Base-by-base conservation (phyloP, 2,797 vertebrate species). In the Halcyon smyrnensis region DNA sequence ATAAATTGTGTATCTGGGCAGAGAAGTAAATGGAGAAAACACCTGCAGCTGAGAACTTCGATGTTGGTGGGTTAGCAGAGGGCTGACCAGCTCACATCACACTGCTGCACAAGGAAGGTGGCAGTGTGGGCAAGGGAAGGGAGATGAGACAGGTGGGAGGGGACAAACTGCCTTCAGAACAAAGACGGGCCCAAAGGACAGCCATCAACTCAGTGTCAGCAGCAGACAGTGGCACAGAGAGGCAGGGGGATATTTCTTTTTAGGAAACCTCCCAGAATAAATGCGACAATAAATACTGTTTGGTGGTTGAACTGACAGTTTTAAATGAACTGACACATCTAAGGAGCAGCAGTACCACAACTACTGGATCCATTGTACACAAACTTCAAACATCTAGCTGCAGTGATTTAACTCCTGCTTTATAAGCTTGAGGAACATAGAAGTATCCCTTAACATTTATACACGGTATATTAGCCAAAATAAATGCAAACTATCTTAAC, bases 1-100 rank as follows among this genome's bases (percentile, higher is more conserved):
- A 76, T 7, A 34, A 37, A 32, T 63, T 90, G 32, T 48, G 68
- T 9, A 36, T 36, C 12, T 1, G 37, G 1, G 14, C 16, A 65
- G 19, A 76, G 34, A 76, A 90, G 46, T 17, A 78, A 71, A 30
- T 0, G 10, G 13, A 64, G 37, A 37, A 54, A 81, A 54, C 6
- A 37, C 2, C n/a, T 43, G 14, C 0, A 51, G 48, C 15, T 8
- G 25, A 34, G 32, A 62, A 27, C 13, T 5, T 5, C 0, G 2
- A 15, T 30, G 32, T 0, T 19, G 21, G 2, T 1, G 1, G 30
- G 59, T 21, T 8, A 45, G 46, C 37, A 70, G 39, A 51, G 68
- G 56, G 34, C 64, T 59, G 51, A 30, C 28, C 30, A 25, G 63
- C 37, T 25, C 50, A 46, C 46, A 51, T 9, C 15, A 13, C 0